phyloP scores from a whole-genome alignment of 2,888 invertebrate genomes.

The Tetragnatha montana region DNA sequence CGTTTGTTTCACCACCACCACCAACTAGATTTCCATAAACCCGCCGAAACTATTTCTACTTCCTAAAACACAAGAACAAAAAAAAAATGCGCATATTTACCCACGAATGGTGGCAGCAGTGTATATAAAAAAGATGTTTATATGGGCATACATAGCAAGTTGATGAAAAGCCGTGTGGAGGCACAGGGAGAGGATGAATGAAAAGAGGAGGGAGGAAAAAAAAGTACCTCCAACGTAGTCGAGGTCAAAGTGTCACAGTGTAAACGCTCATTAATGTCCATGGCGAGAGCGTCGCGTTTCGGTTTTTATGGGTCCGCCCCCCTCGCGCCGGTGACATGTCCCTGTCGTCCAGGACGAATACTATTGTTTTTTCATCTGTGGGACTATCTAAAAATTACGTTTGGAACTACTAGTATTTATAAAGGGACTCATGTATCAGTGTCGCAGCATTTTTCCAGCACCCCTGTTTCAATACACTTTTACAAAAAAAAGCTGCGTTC shows the following conservation, averaged over 20 bases:
- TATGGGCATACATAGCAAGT: neutral
- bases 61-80: neutral
- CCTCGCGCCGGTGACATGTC: no score
- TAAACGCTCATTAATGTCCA: neutral
- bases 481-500: no score
- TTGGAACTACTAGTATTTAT: no score
- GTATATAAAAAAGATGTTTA: neutral
- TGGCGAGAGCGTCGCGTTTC: neutral
- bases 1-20: neutral
- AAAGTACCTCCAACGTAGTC: neutral
- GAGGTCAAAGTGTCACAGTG: neutral
- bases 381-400: no score
- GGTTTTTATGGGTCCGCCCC: neutral
- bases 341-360: no score
- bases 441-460: no score
- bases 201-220: neutral
- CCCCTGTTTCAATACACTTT: no score
- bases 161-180: neutral
- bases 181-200: neutral
- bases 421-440: no score
- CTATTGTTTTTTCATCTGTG: no score
- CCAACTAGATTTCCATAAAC: neutral
- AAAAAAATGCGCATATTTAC: neutral
- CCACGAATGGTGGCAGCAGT: neutral
- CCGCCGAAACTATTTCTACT: neutral